Percentiles rank a stretch among this genome's conserved stretches.
These are phyloP conservation scores for Drosophila picticornis DNA, from an alignment of 2,888 invertebrate genomes.

Conservation along the genomic window DNA sequence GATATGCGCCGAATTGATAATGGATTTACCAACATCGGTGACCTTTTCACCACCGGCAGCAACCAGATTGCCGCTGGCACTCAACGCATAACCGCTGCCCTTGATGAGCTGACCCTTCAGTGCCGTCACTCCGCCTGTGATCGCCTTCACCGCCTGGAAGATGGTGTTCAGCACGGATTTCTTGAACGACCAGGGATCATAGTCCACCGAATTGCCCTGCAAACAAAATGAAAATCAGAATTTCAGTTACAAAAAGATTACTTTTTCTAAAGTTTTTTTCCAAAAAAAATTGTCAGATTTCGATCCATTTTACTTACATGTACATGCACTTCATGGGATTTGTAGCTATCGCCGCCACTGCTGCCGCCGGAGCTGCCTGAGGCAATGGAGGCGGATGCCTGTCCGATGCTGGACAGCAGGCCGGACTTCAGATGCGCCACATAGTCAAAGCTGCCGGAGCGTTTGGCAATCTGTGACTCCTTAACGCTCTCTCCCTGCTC, in stretches of 20 bases:
- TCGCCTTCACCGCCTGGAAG: slow-evolving; percentile 94
- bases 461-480: slow-evolving; percentile 81
- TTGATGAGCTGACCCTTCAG: slow-evolving; percentile 95
- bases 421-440: slow-evolving; percentile 83
- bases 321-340: slow-evolving; percentile 73
- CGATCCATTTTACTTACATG: slow-evolving; percentile 63
- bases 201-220: slow-evolving; percentile 85
- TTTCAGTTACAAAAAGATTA: background rate
- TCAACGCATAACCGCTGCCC: slow-evolving; percentile 90
- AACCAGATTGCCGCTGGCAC: slow-evolving; percentile 89
- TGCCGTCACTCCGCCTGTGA: slow-evolving; percentile 94
- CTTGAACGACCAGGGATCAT: slow-evolving; percentile 91
- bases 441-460: slow-evolving; percentile 84
- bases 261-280: background rate
- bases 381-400: slow-evolving; percentile 85
- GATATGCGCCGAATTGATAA: slow-evolving; percentile 91
- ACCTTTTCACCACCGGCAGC: slow-evolving; percentile 92
- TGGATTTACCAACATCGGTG: slow-evolving; percentile 91
- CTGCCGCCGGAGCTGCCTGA: slow-evolving; percentile 84
- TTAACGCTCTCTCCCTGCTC: slow-evolving; percentile 80
- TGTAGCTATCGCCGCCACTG: slow-evolving; percentile 75
- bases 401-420: slow-evolving; percentile 83
- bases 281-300: background rate
- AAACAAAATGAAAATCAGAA: background rate
- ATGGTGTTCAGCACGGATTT: slow-evolving; percentile 93